Evolutionary conservation across 2,888 invertebrate species (phyloP).

Genomic region (Polyommatus iphigenia): DNA sequence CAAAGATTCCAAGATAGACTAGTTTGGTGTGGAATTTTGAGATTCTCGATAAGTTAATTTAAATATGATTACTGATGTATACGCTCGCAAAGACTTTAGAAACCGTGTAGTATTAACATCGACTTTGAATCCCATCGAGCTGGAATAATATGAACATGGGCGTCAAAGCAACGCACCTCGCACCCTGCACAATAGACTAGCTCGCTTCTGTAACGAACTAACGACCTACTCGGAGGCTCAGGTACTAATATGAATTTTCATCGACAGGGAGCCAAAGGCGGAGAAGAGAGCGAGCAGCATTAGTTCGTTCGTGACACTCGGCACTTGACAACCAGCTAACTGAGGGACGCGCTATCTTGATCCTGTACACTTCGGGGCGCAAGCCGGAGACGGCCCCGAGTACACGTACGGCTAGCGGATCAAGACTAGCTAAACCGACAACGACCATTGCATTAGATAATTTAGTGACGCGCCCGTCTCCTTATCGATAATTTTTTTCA

Average conservation of each 20-base stretch:
- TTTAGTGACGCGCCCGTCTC: conserved; percentile 56
- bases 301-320: conserved; percentile 88
- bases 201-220: conserved; percentile 15
- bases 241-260: conserved; percentile 36
- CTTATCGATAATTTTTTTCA: conserved; percentile 53
- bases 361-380: conserved; percentile 65
- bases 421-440: conserved; percentile 52
- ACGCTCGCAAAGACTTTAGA: conserved; percentile 31
- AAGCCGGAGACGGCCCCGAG: conserved; percentile 53
- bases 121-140: conserved; percentile 41
- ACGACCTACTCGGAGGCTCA: not conserved
- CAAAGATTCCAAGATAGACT: not conserved
- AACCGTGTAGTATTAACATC: conserved; percentile 41
- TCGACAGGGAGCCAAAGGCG: conserved; percentile 87
- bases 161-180: conserved; percentile 58
- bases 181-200: conserved; percentile 63
- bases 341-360: conserved; percentile 74
- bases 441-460: conserved; percentile 46
- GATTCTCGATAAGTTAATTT: not conserved
- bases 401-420: conserved; percentile 54
- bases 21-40: conserved; percentile 7
- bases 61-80: not conserved
- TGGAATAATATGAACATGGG: conserved; percentile 41
- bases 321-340: conserved; percentile 84
- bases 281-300: conserved; percentile 94